These are phyloP conservation scores for Mystacides longicornis DNA, from an alignment of 2,888 invertebrate species.

Conservation along the genomic window DNA sequence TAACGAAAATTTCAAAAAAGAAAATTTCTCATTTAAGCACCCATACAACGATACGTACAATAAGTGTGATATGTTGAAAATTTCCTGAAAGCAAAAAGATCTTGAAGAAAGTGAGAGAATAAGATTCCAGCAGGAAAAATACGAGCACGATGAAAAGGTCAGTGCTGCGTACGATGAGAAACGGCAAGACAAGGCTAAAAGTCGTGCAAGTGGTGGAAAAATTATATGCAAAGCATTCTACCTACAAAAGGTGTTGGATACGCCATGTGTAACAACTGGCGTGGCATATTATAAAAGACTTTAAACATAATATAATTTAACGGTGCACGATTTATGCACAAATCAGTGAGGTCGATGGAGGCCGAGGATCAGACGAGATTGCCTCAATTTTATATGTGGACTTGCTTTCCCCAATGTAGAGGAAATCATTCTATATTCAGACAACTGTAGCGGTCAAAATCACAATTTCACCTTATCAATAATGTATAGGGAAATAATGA, in stretches of 20 bases:
- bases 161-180: not conserved
- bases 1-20: not conserved
- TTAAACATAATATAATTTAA: not conserved
- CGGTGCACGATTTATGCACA: conserved; percentile 4
- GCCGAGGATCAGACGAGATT: conserved; percentile 4
- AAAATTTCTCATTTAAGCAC: conserved; percentile 1
- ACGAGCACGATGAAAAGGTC: not conserved
- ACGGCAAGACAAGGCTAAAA: not conserved
- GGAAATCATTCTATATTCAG: not conserved
- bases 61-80: not conserved
- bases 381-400: not conserved
- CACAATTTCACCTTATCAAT: conserved; percentile 2
- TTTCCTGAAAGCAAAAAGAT: not conserved
- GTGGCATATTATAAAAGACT: not conserved
- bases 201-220: not conserved
- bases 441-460: conserved; percentile 4
- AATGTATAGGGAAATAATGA: not conserved
- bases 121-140: not conserved
- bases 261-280: not conserved
- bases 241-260: conserved; percentile 2
- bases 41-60: not conserved
- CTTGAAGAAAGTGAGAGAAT: not conserved
- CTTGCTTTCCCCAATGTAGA: not conserved
- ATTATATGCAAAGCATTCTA: not conserved
- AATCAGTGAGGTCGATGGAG: conserved; percentile 3